phyloP scores from a whole-genome alignment of 2,113 vertebrate species.

The Rana temporaria region DNA sequence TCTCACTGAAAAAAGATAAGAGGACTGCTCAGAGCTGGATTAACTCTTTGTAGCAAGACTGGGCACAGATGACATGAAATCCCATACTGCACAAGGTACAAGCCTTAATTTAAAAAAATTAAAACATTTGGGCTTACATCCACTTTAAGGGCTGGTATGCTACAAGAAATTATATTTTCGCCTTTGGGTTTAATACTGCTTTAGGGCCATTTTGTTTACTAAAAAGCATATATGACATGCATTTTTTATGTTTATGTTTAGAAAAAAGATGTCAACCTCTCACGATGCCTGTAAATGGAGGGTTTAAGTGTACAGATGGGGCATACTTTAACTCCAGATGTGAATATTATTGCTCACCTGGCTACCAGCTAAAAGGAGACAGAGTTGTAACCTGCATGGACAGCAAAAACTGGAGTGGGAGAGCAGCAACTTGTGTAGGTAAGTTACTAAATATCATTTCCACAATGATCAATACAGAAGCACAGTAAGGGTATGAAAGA shows the following conservation, averaged over 20 bases:
- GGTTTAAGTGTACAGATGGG: constrained; percentile 91
- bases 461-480: neutral
- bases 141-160: too few species aligned
- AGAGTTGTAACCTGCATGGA: constrained; percentile 83
- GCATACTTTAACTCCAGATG: constrained; percentile 95
- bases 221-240: neutral
- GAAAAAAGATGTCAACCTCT: constrained; percentile 89
- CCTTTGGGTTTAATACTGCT: too few species aligned
- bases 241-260: constrained; percentile 64
- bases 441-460: constrained; percentile 57
- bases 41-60: too few species aligned
- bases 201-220: too few species aligned
- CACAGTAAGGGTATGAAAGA: too few species aligned
- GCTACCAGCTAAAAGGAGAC: constrained; percentile 88
- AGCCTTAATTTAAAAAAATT: too few species aligned
- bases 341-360: constrained; percentile 91
- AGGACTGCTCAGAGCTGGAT: too few species aligned
- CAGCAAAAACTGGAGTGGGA: constrained; percentile 86
- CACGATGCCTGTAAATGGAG: constrained; percentile 86
- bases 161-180: too few species aligned
- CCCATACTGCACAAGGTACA: too few species aligned
- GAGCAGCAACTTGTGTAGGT: constrained; percentile 85
- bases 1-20: too few species aligned
- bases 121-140: too few species aligned
- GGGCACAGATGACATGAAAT: too few species aligned